phyloP scores from a whole-genome alignment of 2,113 vertebrate species.

The Leuciscus idus region DNA sequence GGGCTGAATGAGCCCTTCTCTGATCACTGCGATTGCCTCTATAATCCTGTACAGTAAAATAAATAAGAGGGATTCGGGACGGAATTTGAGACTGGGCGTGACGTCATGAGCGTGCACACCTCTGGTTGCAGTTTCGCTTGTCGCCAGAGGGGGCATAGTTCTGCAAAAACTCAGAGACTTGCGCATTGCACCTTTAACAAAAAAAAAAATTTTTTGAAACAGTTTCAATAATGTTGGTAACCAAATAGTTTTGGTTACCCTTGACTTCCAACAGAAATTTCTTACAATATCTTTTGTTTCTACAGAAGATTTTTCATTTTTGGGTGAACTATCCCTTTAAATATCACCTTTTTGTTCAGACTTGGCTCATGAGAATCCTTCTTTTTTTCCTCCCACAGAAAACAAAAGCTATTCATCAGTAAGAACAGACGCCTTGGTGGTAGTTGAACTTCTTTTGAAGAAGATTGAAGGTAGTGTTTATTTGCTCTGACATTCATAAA shows the following conservation, averaged over 20 bases:
- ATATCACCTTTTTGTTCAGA: not conserved
- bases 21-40: too few species aligned
- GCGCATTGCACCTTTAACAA: too few species aligned
- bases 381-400: constrained; percentile 73
- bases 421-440: constrained; percentile 91
- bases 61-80: too few species aligned
- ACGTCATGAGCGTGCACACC: too few species aligned
- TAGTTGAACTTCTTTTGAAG: constrained; percentile 89
- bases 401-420: constrained; percentile 97
- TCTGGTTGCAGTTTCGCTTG: too few species aligned
- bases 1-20: too few species aligned
- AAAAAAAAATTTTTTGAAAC: not conserved
- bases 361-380: not conserved
- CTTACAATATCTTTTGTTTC: not conserved
- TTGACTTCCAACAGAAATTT: not conserved
- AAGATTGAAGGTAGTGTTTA: constrained; percentile 84
- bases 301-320: not conserved
- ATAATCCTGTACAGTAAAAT: too few species aligned
- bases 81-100: too few species aligned
- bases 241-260: not conserved
- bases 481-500: not conserved
- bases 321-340: not conserved
- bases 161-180: too few species aligned
- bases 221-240: not conserved
- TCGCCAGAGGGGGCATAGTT: too few species aligned